These are phyloP conservation scores for Actenoides hombroni DNA, from an alignment of 2,113 vertebrate genomes.

Conservation along the genomic window DNA sequence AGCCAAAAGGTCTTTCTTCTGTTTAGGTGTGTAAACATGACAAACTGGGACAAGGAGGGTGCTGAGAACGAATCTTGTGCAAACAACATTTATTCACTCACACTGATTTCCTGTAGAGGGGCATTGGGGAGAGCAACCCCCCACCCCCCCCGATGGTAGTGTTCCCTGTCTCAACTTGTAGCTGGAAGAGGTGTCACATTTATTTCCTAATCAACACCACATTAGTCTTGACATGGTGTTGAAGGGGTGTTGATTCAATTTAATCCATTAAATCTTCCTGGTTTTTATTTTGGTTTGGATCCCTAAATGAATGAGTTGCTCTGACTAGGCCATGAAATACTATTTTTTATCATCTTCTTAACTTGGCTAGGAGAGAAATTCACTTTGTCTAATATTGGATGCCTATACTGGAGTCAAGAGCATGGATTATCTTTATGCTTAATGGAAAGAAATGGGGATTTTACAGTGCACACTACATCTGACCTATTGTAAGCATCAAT, in stretches of 20 bases:
- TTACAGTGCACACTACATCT: background rate
- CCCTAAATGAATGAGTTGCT: background rate
- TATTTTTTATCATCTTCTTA: background rate
- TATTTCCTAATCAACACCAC: background rate
- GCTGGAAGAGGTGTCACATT: background rate
- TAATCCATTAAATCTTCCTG: background rate
- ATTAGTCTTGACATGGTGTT: background rate
- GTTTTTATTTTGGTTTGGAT: background rate
- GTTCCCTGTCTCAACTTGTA: background rate
- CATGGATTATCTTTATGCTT: background rate
- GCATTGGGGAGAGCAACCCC: background rate
- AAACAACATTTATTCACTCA: background rate
- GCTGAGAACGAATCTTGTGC: background rate
- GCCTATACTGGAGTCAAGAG: background rate
- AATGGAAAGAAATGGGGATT: background rate
- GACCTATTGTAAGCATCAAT: background rate
- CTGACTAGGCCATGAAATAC: background rate
- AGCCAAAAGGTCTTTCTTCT: background rate
- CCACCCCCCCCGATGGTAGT: rapidly evolving
- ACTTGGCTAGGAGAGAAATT: background rate
- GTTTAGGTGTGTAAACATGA: background rate
- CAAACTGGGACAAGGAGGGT: background rate
- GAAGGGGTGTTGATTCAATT: background rate
- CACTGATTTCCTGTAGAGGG: background rate
- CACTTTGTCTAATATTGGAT: background rate